A percentile compares a stretch with the other conserved stretches of the same genome.
phyloP scores from a whole-genome alignment of 2,113 vertebrate genomes.

The Eclectus roratus region DNA sequence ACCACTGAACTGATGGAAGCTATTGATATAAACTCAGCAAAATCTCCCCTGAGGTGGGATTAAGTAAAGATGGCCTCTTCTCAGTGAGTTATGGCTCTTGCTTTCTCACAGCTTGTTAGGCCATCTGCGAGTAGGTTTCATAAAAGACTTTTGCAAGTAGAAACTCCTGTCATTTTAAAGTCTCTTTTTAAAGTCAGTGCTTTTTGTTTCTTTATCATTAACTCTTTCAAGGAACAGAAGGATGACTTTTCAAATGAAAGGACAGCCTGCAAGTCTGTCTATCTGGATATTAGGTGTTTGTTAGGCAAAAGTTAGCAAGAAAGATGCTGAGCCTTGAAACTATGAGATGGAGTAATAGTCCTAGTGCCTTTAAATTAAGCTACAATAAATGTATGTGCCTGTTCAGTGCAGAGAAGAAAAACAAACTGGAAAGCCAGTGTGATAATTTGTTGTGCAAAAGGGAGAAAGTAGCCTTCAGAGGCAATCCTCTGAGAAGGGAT shows the following conservation, averaged over 20 bases:
- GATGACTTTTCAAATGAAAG: not conserved
- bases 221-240: not conserved
- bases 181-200: not conserved
- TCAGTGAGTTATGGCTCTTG: not conserved
- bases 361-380: not conserved
- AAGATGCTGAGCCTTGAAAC: not conserved
- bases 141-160: not conserved
- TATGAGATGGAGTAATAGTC: not conserved
- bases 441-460: not conserved
- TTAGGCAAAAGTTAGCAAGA: not conserved
- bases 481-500: not conserved
- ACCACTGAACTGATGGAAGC: not conserved
- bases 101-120: not conserved
- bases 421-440: not conserved
- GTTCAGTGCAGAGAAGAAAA: not conserved
- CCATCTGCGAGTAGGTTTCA: not conserved
- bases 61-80: not conserved
- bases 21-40: not conserved
- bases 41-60: not conserved
- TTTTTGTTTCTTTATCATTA: not conserved
- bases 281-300: not conserved
- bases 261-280: not conserved
- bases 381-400: not conserved
- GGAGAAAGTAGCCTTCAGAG: not conserved
- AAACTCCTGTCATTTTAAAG: not conserved